Evolutionary conservation across 2,797 vertebrate species (phyloP), one percentile per base, ranked within the genome.

Genomic region (Geotrypetes seraphini): DNA sequence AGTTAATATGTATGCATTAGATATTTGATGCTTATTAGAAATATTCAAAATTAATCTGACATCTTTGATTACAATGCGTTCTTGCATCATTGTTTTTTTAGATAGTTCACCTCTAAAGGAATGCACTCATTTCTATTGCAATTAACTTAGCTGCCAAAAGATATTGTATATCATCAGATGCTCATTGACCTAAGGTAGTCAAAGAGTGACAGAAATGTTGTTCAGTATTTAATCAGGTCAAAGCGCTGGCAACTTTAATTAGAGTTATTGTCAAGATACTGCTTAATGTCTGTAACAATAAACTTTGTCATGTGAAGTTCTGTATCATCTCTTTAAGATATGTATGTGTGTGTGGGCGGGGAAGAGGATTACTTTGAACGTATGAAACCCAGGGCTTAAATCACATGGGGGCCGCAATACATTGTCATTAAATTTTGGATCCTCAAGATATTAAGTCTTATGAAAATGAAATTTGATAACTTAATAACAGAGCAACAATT

Each of bases 61-160:
- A 90, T 72, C 59, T 85, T 87, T 84, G 78, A 84, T 80, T 82
- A 75, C 44, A 71, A 70, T 81, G 69, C 64, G 40, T 19, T 66
- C 39, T 71, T 22, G 36, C 36, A 59, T 61, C 68, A 60, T 69
- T 76, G 71, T 56, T 51, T 71, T 51, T 71, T 78, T 43, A 76
- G 68, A 78, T 83, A 75, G 69, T 57, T 65, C 50, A 39, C 61
- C 73, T 80, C 66, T 71, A 68, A 73, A 68, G 69, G 69, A 83
- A 81, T 68, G 65, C 48, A 62, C 63, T 73, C 70, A 79, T 51
- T 77, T 81, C 78, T 75, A 76, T 85, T 87, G 85, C 90, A 96
- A 93, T 94, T 93, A 94, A 86, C 71, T 73, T 69, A 68, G 64
- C 81, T 93, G 89, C 86, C 89, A 90, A 84, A 84, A 85, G 66